Evolutionary conservation across 2,797 vertebrate genomes (phyloP).

Genomic region (Falco concolor): DNA sequence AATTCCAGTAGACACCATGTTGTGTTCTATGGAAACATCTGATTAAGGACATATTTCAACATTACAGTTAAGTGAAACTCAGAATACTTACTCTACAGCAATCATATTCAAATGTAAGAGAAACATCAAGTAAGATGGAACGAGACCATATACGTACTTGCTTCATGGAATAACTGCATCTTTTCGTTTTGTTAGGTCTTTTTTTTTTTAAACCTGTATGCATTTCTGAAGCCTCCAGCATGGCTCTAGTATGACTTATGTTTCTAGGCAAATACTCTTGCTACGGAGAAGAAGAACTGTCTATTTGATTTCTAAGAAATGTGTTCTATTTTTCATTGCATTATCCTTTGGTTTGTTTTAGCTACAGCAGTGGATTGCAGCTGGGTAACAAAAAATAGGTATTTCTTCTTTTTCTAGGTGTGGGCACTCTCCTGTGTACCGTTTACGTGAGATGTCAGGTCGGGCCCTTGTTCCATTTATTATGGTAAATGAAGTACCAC

Average conservation of each 20-base stretch:
- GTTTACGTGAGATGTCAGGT: constrained; percentile 90
- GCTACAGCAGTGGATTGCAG: not conserved
- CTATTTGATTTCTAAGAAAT: not conserved
- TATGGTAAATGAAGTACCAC: constrained; percentile 78
- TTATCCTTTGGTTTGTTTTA: not conserved
- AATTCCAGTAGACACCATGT: not conserved
- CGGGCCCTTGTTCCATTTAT: constrained; percentile 90
- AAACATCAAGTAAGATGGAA: not conserved
- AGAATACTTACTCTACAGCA: no score
- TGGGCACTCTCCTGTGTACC: constrained; percentile 83
- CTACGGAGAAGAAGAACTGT: not conserved
- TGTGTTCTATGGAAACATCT: not conserved
- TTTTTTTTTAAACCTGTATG: not conserved
- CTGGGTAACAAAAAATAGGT: not conserved
- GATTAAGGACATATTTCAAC: not conserved
- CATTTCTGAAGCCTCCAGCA: not conserved
- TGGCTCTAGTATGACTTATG: not conserved
- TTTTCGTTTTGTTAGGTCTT: not conserved
- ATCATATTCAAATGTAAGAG: no score
- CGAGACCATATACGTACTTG: not conserved
- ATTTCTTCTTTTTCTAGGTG: constrained; percentile 75
- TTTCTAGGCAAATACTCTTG: not conserved
- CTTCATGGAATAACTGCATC: not conserved
- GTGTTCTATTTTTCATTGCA: not conserved
- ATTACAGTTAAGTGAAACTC: not conserved